These are phyloP conservation scores for Pyrocoelia pectoralis DNA, from an alignment of 2,888 invertebrate genomes.

Conservation along the genomic window DNA sequence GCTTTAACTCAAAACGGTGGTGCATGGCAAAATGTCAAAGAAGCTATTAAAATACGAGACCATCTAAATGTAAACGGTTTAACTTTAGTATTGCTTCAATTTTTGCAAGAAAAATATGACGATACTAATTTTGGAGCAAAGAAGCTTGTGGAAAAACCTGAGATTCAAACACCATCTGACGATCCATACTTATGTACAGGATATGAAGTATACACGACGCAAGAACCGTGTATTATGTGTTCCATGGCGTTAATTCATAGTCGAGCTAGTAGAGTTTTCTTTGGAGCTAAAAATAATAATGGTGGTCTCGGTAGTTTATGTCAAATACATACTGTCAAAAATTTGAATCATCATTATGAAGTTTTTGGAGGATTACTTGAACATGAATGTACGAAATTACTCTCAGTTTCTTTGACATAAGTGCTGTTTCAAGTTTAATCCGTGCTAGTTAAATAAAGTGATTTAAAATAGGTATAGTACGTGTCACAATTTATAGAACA, in stretches of 20 bases:
- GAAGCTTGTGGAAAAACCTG: conserved; percentile 54
- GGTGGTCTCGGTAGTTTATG: conserved; percentile 78
- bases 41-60: not conserved
- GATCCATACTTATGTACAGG: conserved; percentile 88
- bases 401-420: not conserved
- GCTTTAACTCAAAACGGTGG: conserved; percentile 85
- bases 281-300: conserved; percentile 63
- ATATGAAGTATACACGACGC: conserved; percentile 81
- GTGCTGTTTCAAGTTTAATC: too few species aligned
- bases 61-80: conserved; percentile 56
- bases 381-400: conserved; percentile 51
- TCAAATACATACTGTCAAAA: conserved; percentile 78
- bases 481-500: too few species aligned
- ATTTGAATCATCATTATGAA: conserved; percentile 91
- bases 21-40: conserved; percentile 63
- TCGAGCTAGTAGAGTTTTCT: conserved; percentile 84
- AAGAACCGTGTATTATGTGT: conserved; percentile 95
- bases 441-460: too few species aligned
- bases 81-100: conserved; percentile 55
- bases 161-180: conserved; percentile 51
- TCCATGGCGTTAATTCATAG: conserved; percentile 95
- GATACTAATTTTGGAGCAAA: conserved; percentile 62
- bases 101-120: conserved; percentile 56
- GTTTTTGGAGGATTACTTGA: conserved; percentile 75
- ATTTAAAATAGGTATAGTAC: too few species aligned